A percentile compares a stretch with the other conserved stretches of the same genome.
phyloP scores from a whole-genome alignment of 2,113 vertebrate genomes.

The Larimichthys polyactis region DNA sequence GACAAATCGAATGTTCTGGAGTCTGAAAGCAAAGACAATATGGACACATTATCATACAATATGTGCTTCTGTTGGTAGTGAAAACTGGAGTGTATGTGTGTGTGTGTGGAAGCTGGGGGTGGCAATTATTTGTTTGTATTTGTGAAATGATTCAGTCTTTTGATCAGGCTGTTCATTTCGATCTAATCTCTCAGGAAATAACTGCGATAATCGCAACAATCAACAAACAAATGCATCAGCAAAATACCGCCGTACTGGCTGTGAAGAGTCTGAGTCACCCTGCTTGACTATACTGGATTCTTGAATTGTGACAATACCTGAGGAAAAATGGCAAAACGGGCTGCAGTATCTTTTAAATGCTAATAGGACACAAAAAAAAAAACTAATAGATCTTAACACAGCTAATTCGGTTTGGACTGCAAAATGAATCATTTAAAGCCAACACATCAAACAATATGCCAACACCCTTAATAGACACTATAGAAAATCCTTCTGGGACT shows the following conservation, averaged over 20 bases:
- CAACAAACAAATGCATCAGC: neutral
- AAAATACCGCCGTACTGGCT: neutral
- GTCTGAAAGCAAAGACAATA: neutral
- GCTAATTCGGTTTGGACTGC: conserved; percentile 16
- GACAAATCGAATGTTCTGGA: neutral
- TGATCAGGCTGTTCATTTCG: neutral
- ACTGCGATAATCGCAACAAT: conserved; percentile 1
- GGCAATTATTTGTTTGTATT: neutral
- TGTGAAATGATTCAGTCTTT: neutral
- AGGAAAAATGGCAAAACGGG: neutral
- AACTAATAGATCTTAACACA: neutral
- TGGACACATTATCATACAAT: neutral
- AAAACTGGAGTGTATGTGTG: neutral
- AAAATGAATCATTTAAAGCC: conserved; percentile 20
- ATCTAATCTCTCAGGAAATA: conserved; percentile 20
- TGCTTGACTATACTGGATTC: neutral
- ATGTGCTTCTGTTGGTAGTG: neutral
- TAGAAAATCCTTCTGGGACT: conserved; percentile 13
- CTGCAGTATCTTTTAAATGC: conserved; percentile 1
- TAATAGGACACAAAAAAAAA: neutral
- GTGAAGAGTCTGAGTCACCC: neutral
- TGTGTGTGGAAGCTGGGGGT: neutral
- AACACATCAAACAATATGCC: conserved; percentile 40
- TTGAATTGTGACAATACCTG: neutral
- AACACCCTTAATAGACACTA: conserved; percentile 16